Conservation (phyloP, 1,140 invertebrate species). For the Macrosteles quadrilineatus region DNA sequence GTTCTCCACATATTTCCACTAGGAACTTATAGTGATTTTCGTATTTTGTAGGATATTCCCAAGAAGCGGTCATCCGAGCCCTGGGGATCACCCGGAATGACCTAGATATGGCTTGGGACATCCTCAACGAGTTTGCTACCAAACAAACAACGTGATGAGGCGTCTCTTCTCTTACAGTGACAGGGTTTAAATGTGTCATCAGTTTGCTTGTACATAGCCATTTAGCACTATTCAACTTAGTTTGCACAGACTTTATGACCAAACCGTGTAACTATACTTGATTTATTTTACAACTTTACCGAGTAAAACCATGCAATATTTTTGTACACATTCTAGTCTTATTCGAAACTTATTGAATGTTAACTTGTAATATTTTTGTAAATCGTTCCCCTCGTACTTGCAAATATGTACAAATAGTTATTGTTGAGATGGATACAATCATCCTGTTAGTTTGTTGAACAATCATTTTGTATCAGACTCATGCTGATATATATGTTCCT, state of each 20-base stretch:
- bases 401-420: no score
- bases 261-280: not conserved
- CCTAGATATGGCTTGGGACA: constrained; percentile 92
- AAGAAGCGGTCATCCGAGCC: constrained; percentile 86
- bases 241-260: not conserved
- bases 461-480: no score
- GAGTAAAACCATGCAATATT: constrained; percentile 14
- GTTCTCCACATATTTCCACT: no score
- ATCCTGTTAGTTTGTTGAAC: no score
- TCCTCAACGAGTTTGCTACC: constrained; percentile 89
- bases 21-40: no score
- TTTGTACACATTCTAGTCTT: constrained; percentile 21
- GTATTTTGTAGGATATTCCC: constrained; percentile 71
- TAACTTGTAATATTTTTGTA: constrained; percentile 14
- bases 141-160: constrained; percentile 50
- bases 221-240: not conserved
- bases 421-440: no score
- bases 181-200: not conserved
- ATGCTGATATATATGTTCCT: no score
- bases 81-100: constrained; percentile 90
- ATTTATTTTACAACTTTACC: not conserved
- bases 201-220: not conserved
- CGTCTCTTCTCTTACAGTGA: not conserved
- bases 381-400: not conserved
- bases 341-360: constrained; percentile 20